Base-by-base conservation (phyloP, 2,888 invertebrate species). In the Pristionchus entomophagus region DNA sequence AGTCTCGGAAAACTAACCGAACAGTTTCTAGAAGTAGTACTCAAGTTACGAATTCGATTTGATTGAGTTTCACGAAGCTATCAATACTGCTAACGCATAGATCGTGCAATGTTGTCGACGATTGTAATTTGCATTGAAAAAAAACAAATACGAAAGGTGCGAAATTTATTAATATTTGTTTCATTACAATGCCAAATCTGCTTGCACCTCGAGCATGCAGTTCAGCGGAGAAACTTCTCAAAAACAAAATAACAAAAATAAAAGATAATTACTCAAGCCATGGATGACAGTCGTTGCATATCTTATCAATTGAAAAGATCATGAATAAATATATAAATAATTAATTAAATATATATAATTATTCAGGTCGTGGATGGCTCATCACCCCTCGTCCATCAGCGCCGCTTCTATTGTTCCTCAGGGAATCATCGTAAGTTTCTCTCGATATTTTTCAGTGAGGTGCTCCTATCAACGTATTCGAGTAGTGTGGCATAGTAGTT, bases 291-390 rank as follows among this genome's bases (percentile, higher is more conserved):
- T 56, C 8, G 45, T 45, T 59, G 10, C 6, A 59, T 12, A 26
- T 22, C 59, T 12, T 59, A 12, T 22, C 29, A 26, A 59, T 59
- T n/a, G n/a, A 22, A 59, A 22, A 59, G 29, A 59, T 12, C 29
- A 8, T 22, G 8, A 59, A 59, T 59, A 59, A 59, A 22, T 26
- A 59, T 59, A 22, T 26, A 59, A 59, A 59, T n/a, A n/a, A n/a
- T n/a, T n/a, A 14, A 14, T 0, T 22, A 51, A 51, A 51, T 22
- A 51, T 51, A 17, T 10, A 51, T 51, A 29, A 38, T 35, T 8
- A 56, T 41, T 3, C 56, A 82, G 82, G 82, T 82, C 82, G 10
- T 82, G 82, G 82, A 82, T 82, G 82, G 82, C 82, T 0, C 82
- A 82, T 56, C 82, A 56, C 22, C 80, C 80, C 4, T 29, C 80